These are phyloP conservation scores for Mamestra brassicae DNA, from an alignment of 2,888 invertebrate genomes.

Conservation along the genomic window DNA sequence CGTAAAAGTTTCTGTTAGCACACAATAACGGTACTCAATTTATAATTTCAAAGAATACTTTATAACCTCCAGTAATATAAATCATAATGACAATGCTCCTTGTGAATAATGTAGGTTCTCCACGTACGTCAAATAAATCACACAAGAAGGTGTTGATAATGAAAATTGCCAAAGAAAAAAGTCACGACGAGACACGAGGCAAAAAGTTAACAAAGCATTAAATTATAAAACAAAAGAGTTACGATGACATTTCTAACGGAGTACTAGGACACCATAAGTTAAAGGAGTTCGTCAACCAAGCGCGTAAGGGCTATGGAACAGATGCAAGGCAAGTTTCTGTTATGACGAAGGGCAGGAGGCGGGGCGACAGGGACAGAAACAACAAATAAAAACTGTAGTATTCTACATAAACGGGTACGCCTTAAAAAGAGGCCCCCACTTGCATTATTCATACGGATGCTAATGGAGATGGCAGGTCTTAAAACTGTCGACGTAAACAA, in stretches of 20 bases:
- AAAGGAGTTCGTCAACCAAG: slow-evolving; percentile 38
- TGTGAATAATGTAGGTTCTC: background rate
- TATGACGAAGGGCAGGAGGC: slow-evolving; percentile 50
- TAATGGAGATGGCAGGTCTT: slow-evolving; percentile 78
- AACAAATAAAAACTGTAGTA: slow-evolving; percentile 66
- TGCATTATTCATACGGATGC: slow-evolving; percentile 81
- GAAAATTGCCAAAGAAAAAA: slow-evolving; percentile 11
- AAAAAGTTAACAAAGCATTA: slow-evolving; percentile 11
- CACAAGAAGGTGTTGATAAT: background rate
- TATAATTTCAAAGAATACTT: slow-evolving; percentile 5
- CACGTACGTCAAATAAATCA: slow-evolving; percentile 20
- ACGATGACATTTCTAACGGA: slow-evolving; percentile 64
- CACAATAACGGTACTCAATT: background rate
- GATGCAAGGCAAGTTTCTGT: slow-evolving; percentile 56
- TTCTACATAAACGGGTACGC: slow-evolving; percentile 64
- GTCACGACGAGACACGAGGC: background rate
- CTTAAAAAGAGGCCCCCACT: slow-evolving; percentile 69
- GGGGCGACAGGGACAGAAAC: slow-evolving; percentile 66
- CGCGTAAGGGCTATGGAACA: slow-evolving; percentile 31
- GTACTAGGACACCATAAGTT: slow-evolving; percentile 69
- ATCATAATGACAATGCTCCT: background rate
- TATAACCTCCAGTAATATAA: background rate
- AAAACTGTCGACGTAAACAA: slow-evolving; percentile 77
- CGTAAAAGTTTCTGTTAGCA: background rate
- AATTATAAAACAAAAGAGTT: slow-evolving; percentile 60